Evolutionary conservation across 2,888 invertebrate species (phyloP), one percentile per base, ranked within the genome.

Genomic region (Galeruca laticollis): DNA sequence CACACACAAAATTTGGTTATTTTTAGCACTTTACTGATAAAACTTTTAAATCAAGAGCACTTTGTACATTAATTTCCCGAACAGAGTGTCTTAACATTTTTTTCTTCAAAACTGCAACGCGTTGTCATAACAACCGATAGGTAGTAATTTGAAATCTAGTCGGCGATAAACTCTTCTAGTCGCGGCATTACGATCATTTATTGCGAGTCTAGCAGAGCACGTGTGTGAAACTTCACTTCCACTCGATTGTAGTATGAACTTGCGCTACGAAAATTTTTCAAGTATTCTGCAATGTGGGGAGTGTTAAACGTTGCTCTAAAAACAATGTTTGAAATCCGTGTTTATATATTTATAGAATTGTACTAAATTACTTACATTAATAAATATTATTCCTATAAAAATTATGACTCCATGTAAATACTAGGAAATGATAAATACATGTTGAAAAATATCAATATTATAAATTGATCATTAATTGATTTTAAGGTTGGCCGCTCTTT

Each of bases 221-320:
- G 47, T 15, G 47, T 2, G 18, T 18, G 15, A 18, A 47, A 47
- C 47, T 47, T 47, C 9, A 47, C 47, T 47, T 47, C 18, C 47
- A 47, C 15, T 18, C 8, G 47, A 8, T 9, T 47, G 47, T 18
- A 47, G 8, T 26, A 3, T 9, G 47, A 47, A 47, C 47, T 2
- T 18, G 47, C 47, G 47, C 47, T 47, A 2, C 47, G 18, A 47
- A 47, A 47, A 47, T 8, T 18, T 18, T 47, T n/a, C 43, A 43
- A 43, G 15, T 43, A 43, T 43, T 43, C n/a, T n/a, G n/a, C 43
- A 15, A 43, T n/a, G 43, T 43, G 43, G 43, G 43, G 43, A 43
- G 37, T 13, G 10, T 37, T 13, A 37, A n/a, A 43, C 43, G 5
- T 13, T 4, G 15, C 13, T 40, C n/a, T 40, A 40, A 40, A 40